Percentiles rank a stretch among this genome's conserved stretches.
phyloP scores from a whole-genome alignment of 2,113 vertebrate species.

The Siphamia tubifer region DNA sequence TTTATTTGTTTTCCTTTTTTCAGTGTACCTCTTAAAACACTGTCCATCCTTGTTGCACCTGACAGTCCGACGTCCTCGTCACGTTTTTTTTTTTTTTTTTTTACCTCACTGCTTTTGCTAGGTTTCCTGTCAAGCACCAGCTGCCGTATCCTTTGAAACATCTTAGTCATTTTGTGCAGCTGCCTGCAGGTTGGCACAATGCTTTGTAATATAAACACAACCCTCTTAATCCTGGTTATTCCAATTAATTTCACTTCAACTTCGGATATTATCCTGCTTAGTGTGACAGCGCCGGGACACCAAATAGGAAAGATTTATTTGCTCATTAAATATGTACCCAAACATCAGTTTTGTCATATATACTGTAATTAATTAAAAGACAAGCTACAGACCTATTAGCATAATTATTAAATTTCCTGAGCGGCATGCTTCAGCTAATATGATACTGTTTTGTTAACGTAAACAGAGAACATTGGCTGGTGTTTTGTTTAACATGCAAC shows the following conservation, averaged over 20 bases:
- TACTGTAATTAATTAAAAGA: slow-evolving; percentile 31
- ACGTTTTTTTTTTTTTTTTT: too few relatives aligned
- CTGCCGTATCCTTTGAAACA: not conserved
- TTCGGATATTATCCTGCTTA: not conserved
- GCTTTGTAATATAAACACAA: not conserved
- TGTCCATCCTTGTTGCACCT: too few relatives aligned
- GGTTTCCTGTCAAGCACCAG: not conserved
- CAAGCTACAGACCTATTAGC: slow-evolving; percentile 22
- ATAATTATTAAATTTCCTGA: slow-evolving; percentile 33
- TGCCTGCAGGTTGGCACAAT: not conserved
- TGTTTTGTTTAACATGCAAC: slow-evolving; percentile 7
- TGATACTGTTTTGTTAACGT: slow-evolving; percentile 31
- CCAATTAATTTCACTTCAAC: slow-evolving; percentile 4
- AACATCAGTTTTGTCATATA: slow-evolving; percentile 11
- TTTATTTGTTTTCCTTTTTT: too few relatives aligned
- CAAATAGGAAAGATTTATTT: not conserved
- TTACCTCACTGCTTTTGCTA: not conserved
- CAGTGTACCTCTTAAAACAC: too few relatives aligned
- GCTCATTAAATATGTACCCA: slow-evolving; percentile 11
- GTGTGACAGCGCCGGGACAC: not conserved
- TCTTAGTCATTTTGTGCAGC: not conserved
- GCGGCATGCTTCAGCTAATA: slow-evolving; percentile 6
- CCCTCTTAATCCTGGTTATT: slow-evolving; percentile 2
- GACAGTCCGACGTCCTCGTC: too few relatives aligned
- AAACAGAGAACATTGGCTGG: slow-evolving; percentile 1